Evolutionary conservation across 2,113 vertebrate species (phyloP), one percentile per base, ranked within the genome.

Genomic region (Coptodon rendalli): DNA sequence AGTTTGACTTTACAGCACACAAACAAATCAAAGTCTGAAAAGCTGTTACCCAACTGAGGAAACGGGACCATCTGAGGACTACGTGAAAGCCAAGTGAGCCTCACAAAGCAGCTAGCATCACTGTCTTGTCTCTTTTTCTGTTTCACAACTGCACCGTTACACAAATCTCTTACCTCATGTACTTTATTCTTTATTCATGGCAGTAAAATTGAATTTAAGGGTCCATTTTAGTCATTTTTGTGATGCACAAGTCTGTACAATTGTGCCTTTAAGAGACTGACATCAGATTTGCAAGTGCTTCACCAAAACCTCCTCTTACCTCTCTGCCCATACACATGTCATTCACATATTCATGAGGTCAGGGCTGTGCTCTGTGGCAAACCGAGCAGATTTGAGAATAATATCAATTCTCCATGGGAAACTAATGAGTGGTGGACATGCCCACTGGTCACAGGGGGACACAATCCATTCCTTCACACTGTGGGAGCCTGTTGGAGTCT

Each of bases 381-480:
- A 71, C 87, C 57, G 48, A 82, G 89, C 73, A 68, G 89, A 88
- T 85, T 86, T 73, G 88, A 90, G 93, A 92, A 95, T 93, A 92
- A 95, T 93, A 91, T 94, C 90, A 91, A 94, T 95, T 96, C 94
- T 94, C 93, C 95, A 94, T 90, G 94, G 95, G 94, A 94, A 95
- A 88, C 91, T 87, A 92, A 93, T 85, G 93, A 92, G 93, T 45
- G 83, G 82, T 81, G 93, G 92, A 91, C 93, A 85, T 84, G 92
- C 91, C 92, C 92, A 81, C 50, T 10, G 91, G 88, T 86, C 89
- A 81, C 89, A 10, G 78, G 82, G 91, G 88, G 86, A 90, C 87
- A 85, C 88, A 80, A 89, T 87, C 85, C 92, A 91, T 93, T 93
- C 94, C 92, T 86, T 89, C 89, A 92, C 93, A 90, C 90, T 48